Conservation (phyloP, 1,140 invertebrate species). For the Octopus sinensis region DNA sequence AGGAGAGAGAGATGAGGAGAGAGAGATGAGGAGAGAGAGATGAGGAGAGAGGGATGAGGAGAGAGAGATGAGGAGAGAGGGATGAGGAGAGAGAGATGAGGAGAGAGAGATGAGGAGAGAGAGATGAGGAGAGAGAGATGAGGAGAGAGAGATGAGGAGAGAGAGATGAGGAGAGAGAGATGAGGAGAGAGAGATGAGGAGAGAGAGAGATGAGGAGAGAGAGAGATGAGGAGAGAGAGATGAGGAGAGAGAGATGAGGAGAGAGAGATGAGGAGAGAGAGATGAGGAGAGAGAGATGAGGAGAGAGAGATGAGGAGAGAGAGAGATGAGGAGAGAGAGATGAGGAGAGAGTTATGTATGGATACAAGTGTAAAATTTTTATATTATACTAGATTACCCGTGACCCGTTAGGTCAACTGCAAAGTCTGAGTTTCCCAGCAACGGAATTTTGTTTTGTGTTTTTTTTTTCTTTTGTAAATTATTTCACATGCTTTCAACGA, state of each 20-base stretch:
- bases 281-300: background rate
- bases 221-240: background rate
- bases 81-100: background rate
- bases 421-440: too few relatives aligned
- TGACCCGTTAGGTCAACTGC: too few relatives aligned
- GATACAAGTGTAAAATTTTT: background rate
- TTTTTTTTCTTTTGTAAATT: too few relatives aligned
- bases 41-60: background rate
- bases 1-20: background rate
- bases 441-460: too few relatives aligned
- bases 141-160: background rate
- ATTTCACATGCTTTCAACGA: too few relatives aligned
- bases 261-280: background rate
- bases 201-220: slow-evolving; percentile 6
- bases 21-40: background rate
- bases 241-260: background rate
- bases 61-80: background rate
- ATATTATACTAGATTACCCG: too few relatives aligned
- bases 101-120: background rate
- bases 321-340: background rate
- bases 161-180: background rate
- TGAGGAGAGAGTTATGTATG: background rate
- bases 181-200: background rate
- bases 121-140: background rate
- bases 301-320: slow-evolving; percentile 5